Base-by-base conservation (phyloP, 2,113 vertebrate species). In the Suricata suricatta region DNA sequence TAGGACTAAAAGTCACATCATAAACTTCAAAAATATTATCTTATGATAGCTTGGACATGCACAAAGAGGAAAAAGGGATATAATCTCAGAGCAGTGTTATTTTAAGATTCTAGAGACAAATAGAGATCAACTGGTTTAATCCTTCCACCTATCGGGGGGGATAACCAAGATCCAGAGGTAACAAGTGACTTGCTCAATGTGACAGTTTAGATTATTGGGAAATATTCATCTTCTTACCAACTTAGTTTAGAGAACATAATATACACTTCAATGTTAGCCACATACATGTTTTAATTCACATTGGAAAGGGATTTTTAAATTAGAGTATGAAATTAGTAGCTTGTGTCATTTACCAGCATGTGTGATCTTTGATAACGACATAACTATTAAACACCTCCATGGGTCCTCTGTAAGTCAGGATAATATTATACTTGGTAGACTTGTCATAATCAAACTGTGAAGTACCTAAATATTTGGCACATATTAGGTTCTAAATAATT, bases 11-110 rank as follows among this genome's bases (percentile, higher is more conserved):
- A 92, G 23, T 47, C 47, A 54, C 10, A 80, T 83, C 44, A 68
- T 38, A 79, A 27, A 29, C 17, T 91, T 85, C 63, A 72, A 91
- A 95, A 90, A 82, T 91, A 80, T 54, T 90, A 81, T 69, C 38
- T 41, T 23, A 87, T 0, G 14, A n/a, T 74, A 87, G 82, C 38
- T 54, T 80, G 12, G 64, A 35, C 8, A 35, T 68, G 17, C n/a
- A 72, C 16, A 7, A 29, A 88, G 25, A 80, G 52, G 71, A 31
- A 80, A 54, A 23, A 63, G 54, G 29, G 5, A 80, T 83, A n/a
- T 8, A 52, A 69, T 2, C 47, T 92, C 91, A 84, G 90, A 92
- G 47, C 47, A 47, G 7, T 63, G 13, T 93, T 91, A 71, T 60
- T 72, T 93, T 92, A 82, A 95, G 60, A 66, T 16, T 66, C 17